Evolutionary conservation across 2,113 vertebrate species (phyloP).

Genomic region (Hippopotamus amphibius): DNA sequence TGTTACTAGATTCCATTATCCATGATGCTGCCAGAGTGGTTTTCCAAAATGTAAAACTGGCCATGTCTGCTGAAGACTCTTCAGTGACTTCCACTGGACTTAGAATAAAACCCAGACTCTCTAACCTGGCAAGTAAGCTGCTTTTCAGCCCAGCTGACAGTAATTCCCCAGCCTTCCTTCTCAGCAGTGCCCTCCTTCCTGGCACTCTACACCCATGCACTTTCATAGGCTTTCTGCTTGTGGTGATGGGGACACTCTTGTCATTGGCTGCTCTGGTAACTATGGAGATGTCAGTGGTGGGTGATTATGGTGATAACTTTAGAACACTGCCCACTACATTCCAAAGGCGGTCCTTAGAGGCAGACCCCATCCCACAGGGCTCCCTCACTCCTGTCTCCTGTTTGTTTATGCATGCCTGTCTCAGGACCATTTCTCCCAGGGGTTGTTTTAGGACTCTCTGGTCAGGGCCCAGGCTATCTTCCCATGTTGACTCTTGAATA

Average conservation of each 20-base stretch:
- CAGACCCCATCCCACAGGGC: not conserved
- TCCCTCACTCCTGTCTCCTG: not conserved
- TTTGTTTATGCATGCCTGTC: not conserved
- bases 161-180: not conserved
- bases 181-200: not conserved
- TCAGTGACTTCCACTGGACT: conserved; percentile 6
- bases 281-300: not conserved
- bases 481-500: not conserved
- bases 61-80: conserved; percentile 39
- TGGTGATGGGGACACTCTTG: not conserved
- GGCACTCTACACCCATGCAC: not conserved
- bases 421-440: not conserved
- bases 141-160: not conserved
- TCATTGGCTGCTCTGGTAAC: not conserved
- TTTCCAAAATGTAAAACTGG: conserved; percentile 63
- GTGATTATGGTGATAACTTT: not conserved
- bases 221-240: not conserved
- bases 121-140: not conserved
- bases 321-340: not conserved
- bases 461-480: not conserved
- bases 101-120: not conserved
- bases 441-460: not conserved
- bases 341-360: not conserved
- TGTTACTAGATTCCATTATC: not conserved
- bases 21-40: not conserved